phyloP scores from a whole-genome alignment of 1,140 invertebrate genomes.

The Drosophila ficusphila region DNA sequence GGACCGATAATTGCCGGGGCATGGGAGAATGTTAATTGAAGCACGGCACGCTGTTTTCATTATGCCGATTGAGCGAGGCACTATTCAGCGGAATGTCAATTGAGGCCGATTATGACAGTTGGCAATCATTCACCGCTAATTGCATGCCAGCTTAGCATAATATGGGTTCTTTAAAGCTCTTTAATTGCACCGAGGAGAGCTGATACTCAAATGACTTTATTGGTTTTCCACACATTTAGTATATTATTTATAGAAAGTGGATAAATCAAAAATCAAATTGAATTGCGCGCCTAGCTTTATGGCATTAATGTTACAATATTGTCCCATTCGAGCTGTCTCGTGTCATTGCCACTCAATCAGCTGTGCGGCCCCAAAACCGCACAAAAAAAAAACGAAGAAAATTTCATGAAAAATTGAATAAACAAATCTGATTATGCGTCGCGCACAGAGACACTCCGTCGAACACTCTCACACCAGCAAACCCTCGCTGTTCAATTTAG shows the following conservation, averaged over 20 bases:
- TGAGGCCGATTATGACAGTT: conserved; percentile 26
- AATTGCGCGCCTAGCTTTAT: background rate
- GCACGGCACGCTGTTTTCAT: conserved; percentile 52
- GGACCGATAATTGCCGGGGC: conserved; percentile 66
- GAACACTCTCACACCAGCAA: conserved; percentile 4
- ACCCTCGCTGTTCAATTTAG: conserved; percentile 62
- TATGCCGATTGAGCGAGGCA: conserved; percentile 62
- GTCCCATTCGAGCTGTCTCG: background rate
- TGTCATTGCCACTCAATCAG: conserved; percentile 43
- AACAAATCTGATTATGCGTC: conserved; percentile 77
- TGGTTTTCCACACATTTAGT: too few relatives aligned
- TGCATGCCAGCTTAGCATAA: conserved; percentile 1
- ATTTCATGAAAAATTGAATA: conserved; percentile 58
- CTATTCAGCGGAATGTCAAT: conserved; percentile 19
- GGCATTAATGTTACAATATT: conserved; percentile 18
- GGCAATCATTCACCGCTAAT: conserved; percentile 11
- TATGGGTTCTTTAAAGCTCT: background rate
- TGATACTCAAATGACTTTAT: background rate
- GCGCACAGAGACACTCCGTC: conserved; percentile 25
- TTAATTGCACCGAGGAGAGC: background rate
- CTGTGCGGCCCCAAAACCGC: conserved; percentile 31
- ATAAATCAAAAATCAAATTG: background rate
- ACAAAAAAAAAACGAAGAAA: conserved; percentile 30
- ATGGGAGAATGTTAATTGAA: conserved; percentile 63
- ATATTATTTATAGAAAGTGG: too few relatives aligned